Evolutionary conservation across 35 echinoderm and acorn worm genomes (phyloP).

Genomic region (Ptychodera flava): DNA sequence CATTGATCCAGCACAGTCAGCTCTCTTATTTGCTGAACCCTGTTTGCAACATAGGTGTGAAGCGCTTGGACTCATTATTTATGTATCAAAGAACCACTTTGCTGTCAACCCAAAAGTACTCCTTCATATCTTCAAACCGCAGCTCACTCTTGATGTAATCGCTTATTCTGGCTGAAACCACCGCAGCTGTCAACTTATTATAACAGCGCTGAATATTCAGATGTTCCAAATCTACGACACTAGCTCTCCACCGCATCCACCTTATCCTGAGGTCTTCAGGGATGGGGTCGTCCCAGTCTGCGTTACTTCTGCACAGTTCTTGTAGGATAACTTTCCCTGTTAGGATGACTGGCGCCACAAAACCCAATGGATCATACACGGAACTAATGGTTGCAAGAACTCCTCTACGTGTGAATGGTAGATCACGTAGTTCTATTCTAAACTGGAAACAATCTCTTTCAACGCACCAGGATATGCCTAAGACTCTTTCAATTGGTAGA

Average conservation of each 20-base stretch:
- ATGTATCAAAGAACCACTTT: conserved; percentile 43
- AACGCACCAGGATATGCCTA: conserved; percentile 48
- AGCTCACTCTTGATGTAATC: too few species aligned
- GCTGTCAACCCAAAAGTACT: conserved; percentile 57
- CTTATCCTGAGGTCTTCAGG: conserved; percentile 6
- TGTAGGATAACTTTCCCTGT: conserved; percentile 20
- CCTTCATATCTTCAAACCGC: too few species aligned
- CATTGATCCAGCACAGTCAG: conserved; percentile 30
- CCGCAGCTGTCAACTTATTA: too few species aligned
- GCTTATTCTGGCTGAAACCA: too few species aligned
- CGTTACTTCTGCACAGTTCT: conserved; percentile 16
- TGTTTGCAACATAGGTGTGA: too few species aligned
- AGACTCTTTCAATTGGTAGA: conserved; percentile 28
- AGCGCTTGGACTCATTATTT: conserved; percentile 14
- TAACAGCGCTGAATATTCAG: too few species aligned
- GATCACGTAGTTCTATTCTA: conserved; percentile 8
- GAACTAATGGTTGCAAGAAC: conserved; percentile 44
- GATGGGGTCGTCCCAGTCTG: conserved; percentile 47
- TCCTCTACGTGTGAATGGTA: conserved; percentile 34
- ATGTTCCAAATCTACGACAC: too few species aligned
- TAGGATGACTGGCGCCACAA: conserved; percentile 38
- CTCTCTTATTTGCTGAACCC: too few species aligned
- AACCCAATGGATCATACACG: conserved; percentile 49
- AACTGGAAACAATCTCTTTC: conserved; percentile 39
- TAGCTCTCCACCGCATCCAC: conserved; percentile 30